Percentiles rank a stretch among this genome's conserved stretches.
Evolutionary conservation across 2,113 vertebrate species (phyloP).

Genomic region (Seriola rivoliana): DNA sequence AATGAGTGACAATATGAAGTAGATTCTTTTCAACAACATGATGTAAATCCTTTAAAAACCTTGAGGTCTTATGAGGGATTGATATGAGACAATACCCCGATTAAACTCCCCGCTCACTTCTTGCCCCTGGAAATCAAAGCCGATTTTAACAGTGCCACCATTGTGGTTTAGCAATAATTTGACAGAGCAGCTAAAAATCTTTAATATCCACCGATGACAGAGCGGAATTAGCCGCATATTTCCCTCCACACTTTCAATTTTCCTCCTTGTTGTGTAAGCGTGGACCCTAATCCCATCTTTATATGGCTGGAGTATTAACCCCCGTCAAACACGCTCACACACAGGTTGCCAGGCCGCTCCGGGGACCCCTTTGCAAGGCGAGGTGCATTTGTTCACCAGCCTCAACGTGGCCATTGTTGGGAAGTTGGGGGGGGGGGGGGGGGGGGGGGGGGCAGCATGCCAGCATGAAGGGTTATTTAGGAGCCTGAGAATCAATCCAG

Average conservation of each 20-base stretch:
- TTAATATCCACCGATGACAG: slow-evolving; percentile 99
- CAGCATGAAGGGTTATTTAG: slow-evolving; percentile 84
- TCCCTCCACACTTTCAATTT: slow-evolving; percentile 85
- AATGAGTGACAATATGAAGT: not conserved
- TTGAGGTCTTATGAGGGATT: slow-evolving; percentile 66
- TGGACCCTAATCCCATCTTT: slow-evolving; percentile 88
- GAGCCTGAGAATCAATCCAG: slow-evolving; percentile 88
- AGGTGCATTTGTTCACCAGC: slow-evolving; percentile 71
- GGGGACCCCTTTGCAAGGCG: slow-evolving; percentile 67
- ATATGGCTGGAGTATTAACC: slow-evolving; percentile 83
- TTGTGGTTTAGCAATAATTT: slow-evolving; percentile 89
- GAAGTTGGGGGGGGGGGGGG: slow-evolving; percentile 24
- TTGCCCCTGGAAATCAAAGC: slow-evolving; percentile 87
- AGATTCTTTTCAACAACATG: slow-evolving; percentile 41
- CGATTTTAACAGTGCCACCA: slow-evolving; percentile 90
- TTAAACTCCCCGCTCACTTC: slow-evolving; percentile 72
- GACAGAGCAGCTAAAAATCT: slow-evolving; percentile 87
- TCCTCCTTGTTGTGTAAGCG: slow-evolving; percentile 85
- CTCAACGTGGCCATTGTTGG: slow-evolving; percentile 85
- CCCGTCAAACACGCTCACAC: slow-evolving; percentile 72
- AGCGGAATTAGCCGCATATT: slow-evolving; percentile 96
- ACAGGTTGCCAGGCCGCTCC: slow-evolving; percentile 69
- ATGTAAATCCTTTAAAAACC: slow-evolving; percentile 63
- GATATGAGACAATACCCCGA: slow-evolving; percentile 78
- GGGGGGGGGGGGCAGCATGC: slow-evolving; percentile 68